Conservation (phyloP, 2,797 vertebrate genomes). For the Phoxinus dragarum region DNA sequence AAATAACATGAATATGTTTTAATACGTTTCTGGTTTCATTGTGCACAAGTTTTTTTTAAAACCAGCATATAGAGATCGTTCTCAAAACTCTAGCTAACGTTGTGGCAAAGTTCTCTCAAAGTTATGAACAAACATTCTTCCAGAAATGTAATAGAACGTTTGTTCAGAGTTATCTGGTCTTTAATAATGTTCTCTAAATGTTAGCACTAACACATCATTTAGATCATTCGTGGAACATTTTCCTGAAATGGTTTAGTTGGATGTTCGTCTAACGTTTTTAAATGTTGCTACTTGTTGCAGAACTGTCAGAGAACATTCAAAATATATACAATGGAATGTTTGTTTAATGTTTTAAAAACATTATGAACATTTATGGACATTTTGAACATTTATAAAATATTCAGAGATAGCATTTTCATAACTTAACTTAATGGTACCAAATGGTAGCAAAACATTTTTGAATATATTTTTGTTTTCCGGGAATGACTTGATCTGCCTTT, state of each 20-base stretch:
- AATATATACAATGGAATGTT: no score
- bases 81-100: not conserved
- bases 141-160: not conserved
- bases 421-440: no score
- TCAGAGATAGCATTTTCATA: no score
- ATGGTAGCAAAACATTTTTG: no score
- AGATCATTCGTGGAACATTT: not conserved
- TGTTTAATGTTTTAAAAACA: no score
- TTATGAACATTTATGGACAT: no score
- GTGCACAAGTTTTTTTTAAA: not conserved
- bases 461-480: no score
- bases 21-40: not conserved
- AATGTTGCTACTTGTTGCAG: not conserved
- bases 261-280: not conserved
- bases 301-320: not conserved
- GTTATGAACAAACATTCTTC: not conserved
- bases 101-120: not conserved
- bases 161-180: not conserved
- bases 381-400: no score
- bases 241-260: not conserved
- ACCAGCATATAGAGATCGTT: not conserved
- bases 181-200: not conserved
- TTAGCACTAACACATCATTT: not conserved
- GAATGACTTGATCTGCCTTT: no score
- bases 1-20: not conserved